Evolutionary conservation across 2,113 vertebrate genomes (phyloP).

Genomic region (Oryzias celebensis): DNA sequence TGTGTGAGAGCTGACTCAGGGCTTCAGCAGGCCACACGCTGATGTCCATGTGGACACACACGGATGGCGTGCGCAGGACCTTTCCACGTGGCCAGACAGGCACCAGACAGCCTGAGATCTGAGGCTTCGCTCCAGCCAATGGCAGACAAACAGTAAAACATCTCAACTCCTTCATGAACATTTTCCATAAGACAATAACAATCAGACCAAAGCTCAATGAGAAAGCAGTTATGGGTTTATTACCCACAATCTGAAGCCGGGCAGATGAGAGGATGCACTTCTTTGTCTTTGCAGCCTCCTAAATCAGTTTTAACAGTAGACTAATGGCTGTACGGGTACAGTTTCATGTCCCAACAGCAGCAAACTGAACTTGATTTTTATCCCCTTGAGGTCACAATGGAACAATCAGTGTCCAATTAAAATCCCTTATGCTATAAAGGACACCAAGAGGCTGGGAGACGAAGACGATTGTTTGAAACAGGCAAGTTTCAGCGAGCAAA

Average conservation of each 20-base stretch:
- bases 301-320: slow-evolving; percentile 15
- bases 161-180: slow-evolving; percentile 25
- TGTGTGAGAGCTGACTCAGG: slow-evolving; percentile 39
- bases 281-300: slow-evolving; percentile 15
- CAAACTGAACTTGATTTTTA: slow-evolving; percentile 3
- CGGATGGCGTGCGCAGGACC: slow-evolving; percentile 46
- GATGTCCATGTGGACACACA: slow-evolving; percentile 45
- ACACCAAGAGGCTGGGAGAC: slow-evolving; percentile 37
- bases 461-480: slow-evolving; percentile 43
- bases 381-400: slow-evolving; percentile 25
- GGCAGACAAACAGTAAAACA: slow-evolving; percentile 4
- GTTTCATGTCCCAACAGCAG: slow-evolving; percentile 22
- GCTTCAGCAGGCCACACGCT: slow-evolving; percentile 39
- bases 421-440: slow-evolving; percentile 37
- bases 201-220: slow-evolving; percentile 36
- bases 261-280: slow-evolving; percentile 6
- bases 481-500: slow-evolving; percentile 46
- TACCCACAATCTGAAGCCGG: slow-evolving; percentile 26
- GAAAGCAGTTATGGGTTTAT: slow-evolving; percentile 25
- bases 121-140: slow-evolving; percentile 33
- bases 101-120: slow-evolving; percentile 58
- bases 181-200: slow-evolving; percentile 1
- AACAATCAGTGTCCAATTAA: slow-evolving; percentile 61
- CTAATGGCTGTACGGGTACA: neutral
- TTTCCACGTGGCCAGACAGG: slow-evolving; percentile 46